Base-by-base conservation (phyloP, 2,113 vertebrate genomes). In the Cavia porcellus region DNA sequence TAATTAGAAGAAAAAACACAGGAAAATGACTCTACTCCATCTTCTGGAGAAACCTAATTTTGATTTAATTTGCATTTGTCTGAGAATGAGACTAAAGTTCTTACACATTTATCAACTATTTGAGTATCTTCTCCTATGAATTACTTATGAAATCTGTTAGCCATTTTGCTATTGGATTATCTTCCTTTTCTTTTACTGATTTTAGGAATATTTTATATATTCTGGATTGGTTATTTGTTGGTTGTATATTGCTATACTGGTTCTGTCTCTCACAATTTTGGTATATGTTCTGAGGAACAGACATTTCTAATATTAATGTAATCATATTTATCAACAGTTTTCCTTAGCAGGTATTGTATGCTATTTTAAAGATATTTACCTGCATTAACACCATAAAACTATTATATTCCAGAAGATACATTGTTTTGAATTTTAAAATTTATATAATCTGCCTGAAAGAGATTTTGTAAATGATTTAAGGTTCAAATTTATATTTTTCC, bases 381-480 rank as follows among this genome's bases (percentile, higher is more conserved):
- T 55, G 32, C 0, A 52, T 70, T 61, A 84, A 88, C 52, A 66
- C 80, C 59, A 82, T 45, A 52, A 89, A 92, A 14, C 12, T 42
- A 52, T 86, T 93, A 52, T 32, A 52, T 88, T 94, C 52, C 62
- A 75, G 5, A 86, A 74, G 32, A 14, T 61, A 81, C 82, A 59
- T 64, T 70, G 13, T 68, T 95, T 94, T 92, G 59, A 2, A 52
- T 45, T 52, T 92, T 86, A 47, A 86, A 89, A 64, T 72, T 79
- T 94, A 81, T 38, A 15, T 5, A 20, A 72, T 59, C 30, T 12
- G 80, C 14, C 19, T 80, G 38, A 89, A 94, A 75, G 45, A 32
- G 47, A 75, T 38, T 90, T 81, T 90, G 13, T 12, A 62, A 93
- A 92, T 90, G 19, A 95, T 68, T 87, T 89, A 86, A 75, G 57